phyloP scores from a whole-genome alignment of 2,888 invertebrate species.

The Argynnis bischoffii region DNA sequence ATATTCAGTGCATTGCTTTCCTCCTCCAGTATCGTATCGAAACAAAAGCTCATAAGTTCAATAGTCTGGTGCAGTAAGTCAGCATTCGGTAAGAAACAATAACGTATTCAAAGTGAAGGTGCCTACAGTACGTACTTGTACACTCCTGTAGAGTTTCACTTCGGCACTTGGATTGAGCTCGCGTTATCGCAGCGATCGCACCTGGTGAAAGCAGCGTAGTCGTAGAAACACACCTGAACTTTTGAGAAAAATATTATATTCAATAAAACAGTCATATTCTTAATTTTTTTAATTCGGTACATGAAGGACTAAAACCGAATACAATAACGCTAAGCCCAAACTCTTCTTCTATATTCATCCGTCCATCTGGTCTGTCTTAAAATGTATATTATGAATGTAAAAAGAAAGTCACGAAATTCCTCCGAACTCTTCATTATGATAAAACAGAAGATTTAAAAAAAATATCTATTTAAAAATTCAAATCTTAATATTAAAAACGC shows the following conservation, averaged over 20 bases:
- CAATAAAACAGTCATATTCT: background rate
- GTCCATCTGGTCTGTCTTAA: too few relatives aligned
- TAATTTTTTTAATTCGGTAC: background rate
- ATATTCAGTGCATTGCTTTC: too few relatives aligned
- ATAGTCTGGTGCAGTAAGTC: conserved; percentile 3
- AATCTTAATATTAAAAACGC: too few relatives aligned
- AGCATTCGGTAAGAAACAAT: background rate
- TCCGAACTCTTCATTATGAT: too few relatives aligned
- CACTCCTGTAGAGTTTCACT: background rate
- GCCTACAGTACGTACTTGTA: background rate
- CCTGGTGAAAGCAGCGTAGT: background rate
- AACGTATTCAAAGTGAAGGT: conserved; percentile 12
- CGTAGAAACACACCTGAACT: background rate
- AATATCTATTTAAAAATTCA: too few relatives aligned
- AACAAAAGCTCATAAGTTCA: conserved; percentile 11
- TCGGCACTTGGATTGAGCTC: conserved; percentile 1
- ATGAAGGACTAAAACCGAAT: too few relatives aligned
- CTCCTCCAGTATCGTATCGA: background rate
- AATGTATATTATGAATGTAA: too few relatives aligned
- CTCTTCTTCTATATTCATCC: too few relatives aligned
- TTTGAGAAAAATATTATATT: too few relatives aligned
- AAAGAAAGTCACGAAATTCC: too few relatives aligned
- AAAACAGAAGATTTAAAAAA: too few relatives aligned
- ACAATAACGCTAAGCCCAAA: too few relatives aligned
- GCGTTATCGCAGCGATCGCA: conserved; percentile 4